These are phyloP conservation scores for Pygoscelis adeliae DNA, from an alignment of 2,113 vertebrate genomes.

Conservation along the genomic window DNA sequence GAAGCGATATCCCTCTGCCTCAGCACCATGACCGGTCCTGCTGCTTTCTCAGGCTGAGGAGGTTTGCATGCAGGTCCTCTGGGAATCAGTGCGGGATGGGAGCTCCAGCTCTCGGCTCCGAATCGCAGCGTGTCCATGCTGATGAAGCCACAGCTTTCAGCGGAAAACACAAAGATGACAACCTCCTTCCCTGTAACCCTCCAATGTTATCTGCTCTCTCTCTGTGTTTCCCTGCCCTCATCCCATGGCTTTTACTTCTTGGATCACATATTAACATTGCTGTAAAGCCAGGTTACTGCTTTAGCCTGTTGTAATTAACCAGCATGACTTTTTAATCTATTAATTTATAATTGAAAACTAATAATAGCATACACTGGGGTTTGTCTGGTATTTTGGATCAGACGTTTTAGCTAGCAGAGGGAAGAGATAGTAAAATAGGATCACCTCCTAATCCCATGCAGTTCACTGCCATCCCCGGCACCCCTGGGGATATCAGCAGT, in stretches of 20 bases:
- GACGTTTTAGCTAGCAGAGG: background rate
- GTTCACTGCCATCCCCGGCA: background rate
- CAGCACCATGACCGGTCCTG: background rate
- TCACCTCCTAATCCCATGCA: background rate
- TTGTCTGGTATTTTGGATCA: background rate
- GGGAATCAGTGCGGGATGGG: background rate
- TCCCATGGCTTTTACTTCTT: background rate
- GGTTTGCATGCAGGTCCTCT: background rate
- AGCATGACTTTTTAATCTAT: background rate
- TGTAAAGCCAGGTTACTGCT: background rate
- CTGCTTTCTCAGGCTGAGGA: background rate
- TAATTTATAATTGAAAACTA: background rate
- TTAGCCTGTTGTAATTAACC: background rate
- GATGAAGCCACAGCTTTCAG: background rate
- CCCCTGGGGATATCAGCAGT: background rate
- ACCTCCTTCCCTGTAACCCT: background rate
- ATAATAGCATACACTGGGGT: background rate
- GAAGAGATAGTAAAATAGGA: background rate
- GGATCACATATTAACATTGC: background rate
- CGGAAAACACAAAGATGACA: no score
- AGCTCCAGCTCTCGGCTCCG: background rate
- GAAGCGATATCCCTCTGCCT: background rate
- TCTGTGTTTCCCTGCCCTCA: background rate
- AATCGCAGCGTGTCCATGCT: accelerated
- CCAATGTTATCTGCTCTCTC: no score